These are phyloP conservation scores for Heteromyza rotundicornis DNA, from an alignment of 2,888 invertebrate species.

Conservation along the genomic window DNA sequence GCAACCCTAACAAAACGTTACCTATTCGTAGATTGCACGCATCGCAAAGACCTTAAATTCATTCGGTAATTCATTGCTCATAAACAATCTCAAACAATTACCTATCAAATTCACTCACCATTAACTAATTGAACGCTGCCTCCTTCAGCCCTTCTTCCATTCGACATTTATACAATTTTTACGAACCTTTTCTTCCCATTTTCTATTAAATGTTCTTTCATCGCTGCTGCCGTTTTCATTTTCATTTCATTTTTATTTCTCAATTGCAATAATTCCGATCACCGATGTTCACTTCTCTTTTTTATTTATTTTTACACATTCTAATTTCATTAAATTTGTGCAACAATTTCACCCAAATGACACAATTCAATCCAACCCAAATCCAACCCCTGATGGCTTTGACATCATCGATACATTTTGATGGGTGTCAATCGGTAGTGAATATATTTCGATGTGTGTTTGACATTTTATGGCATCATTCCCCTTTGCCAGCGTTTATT, in stretches of 20 bases:
- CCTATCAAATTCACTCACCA: background rate
- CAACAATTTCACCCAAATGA: conserved; percentile 44
- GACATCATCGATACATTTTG: too few species aligned
- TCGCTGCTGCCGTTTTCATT: too few species aligned
- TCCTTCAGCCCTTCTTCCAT: background rate
- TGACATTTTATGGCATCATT: conserved; percentile 46
- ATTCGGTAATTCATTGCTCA: too few species aligned
- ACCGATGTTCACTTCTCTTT: conserved; percentile 27
- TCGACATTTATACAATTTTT: too few species aligned
- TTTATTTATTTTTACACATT: conserved; percentile 37
- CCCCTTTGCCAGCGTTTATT: conserved; percentile 35
- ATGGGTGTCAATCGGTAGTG: conserved; percentile 4
- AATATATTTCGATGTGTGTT: conserved; percentile 7
- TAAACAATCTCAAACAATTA: too few species aligned
- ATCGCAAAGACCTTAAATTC: too few species aligned
- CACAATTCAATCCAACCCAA: background rate
- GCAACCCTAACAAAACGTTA: too few species aligned
- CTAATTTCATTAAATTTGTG: conserved; percentile 48
- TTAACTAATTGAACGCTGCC: background rate
- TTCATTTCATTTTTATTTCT: background rate
- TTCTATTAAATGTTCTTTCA: too few species aligned
- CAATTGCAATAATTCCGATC: background rate
- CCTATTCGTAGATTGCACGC: too few species aligned
- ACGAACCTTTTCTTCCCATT: background rate
- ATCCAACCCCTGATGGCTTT: background rate